A percentile compares a stretch with the other conserved stretches of the same genome.
These are phyloP conservation scores for zebrafish (Danio rerio) DNA, from an alignment of 2,113 vertebrate species.

Conservation along the genomic window GRCz12tu NC_133180.1:41099501-41100000, in stretches of 20 bases:
- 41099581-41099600: too few species aligned
- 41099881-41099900: neutral
- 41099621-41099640: too few species aligned
- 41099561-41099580: too few species aligned
- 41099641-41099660: too few species aligned
- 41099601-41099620: too few species aligned
- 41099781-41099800: neutral
- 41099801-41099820: constrained; percentile 1
- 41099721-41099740: neutral
- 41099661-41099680: too few species aligned
- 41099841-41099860: constrained; percentile 14
- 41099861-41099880: constrained; percentile 4
- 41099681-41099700: neutral
- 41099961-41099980: neutral
- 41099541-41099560: too few species aligned
- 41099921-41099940: neutral
- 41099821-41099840: constrained; percentile 6
- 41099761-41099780: neutral
- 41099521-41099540: too few species aligned
- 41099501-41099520: too few species aligned
- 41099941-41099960: neutral
- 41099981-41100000: neutral
- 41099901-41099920: neutral
- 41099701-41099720: neutral
- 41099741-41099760: neutral